These are phyloP conservation scores for Anguilla obscura DNA, from an alignment of 2,797 vertebrate genomes.

Conservation along the genomic window DNA sequence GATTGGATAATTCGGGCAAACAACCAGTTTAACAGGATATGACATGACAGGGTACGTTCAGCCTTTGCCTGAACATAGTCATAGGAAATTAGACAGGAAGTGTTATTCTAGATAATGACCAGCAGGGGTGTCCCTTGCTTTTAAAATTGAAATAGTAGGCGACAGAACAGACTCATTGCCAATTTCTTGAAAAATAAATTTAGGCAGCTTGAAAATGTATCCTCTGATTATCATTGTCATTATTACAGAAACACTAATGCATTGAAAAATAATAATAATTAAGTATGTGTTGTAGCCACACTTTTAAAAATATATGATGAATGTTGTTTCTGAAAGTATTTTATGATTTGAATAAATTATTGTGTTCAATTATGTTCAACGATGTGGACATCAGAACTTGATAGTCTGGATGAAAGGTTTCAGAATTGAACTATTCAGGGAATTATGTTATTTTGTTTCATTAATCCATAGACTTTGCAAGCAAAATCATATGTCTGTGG, in stretches of 20 bases:
- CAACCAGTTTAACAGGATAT: neutral
- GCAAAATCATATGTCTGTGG: neutral
- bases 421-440: neutral
- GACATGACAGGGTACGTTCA: neutral
- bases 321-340: neutral
- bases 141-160: neutral
- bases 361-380: neutral
- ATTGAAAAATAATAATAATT: too few species aligned
- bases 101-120: neutral
- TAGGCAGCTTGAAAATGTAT: neutral
- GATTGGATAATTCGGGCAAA: neutral
- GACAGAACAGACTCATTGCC: neutral
- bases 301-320: neutral
- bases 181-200: neutral
- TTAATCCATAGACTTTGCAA: neutral
- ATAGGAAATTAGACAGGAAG: neutral
- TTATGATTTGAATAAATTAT: neutral
- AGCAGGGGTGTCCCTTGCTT: constrained; percentile 13
- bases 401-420: neutral
- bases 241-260: neutral
- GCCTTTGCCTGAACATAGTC: neutral
- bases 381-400: neutral
- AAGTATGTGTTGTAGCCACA: neutral
- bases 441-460: neutral
- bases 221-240: neutral